A percentile compares a stretch with the other conserved stretches of the same genome.
Conservation (phyloP, 2,113 vertebrate species). For the Lethenteron camtschaticum region DNA sequence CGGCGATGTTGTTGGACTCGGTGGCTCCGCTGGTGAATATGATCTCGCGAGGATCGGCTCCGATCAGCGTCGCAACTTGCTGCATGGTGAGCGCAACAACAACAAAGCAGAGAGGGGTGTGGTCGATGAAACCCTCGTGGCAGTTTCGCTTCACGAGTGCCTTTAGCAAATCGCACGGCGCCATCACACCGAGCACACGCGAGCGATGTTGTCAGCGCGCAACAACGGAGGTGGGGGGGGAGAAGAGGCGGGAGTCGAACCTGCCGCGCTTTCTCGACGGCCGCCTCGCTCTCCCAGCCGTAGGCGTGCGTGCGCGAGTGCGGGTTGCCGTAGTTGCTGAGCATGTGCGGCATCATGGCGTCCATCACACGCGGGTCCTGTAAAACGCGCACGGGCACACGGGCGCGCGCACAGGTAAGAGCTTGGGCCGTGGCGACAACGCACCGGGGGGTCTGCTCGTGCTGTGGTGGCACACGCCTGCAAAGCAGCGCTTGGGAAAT, state of each 20-base stretch:
- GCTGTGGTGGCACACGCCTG: neutral
- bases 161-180: no score
- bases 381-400: neutral
- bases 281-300: slow-evolving; percentile 83
- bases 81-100: slow-evolving; percentile 15
- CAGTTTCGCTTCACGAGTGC: no score
- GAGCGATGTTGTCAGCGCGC: no score
- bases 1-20: slow-evolving; percentile 86
- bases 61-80: slow-evolving; percentile 77
- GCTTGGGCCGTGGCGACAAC: slow-evolving; percentile 4
- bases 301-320: slow-evolving; percentile 86
- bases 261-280: slow-evolving; percentile 53
- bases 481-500: neutral
- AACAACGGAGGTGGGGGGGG: no score
- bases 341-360: slow-evolving; percentile 70
- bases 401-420: slow-evolving; percentile 3
- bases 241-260: slow-evolving; percentile 16
- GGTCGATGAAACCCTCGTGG: no score
- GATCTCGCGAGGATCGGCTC: slow-evolving; percentile 72
- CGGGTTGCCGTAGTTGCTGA: slow-evolving; percentile 77
- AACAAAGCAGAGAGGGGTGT: slow-evolving; percentile 7
- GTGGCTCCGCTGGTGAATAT: slow-evolving; percentile 93
- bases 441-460: neutral
- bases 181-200: no score
- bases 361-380: slow-evolving; percentile 83